These are phyloP conservation scores for Hyphantria cunea DNA, from an alignment of 1,140 invertebrate genomes.

Conservation along the genomic window DNA sequence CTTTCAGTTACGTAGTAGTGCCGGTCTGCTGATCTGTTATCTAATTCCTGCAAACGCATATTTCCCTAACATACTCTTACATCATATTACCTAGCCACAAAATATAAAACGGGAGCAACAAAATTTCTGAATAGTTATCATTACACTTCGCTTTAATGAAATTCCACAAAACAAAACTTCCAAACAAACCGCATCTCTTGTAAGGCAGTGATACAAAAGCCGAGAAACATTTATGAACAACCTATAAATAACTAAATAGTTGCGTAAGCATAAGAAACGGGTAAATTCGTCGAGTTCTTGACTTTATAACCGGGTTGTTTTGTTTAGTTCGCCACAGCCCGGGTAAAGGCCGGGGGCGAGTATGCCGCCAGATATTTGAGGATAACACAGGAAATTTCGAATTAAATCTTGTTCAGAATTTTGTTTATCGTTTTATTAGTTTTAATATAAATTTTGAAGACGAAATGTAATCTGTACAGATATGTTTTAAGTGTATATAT, in stretches of 20 bases:
- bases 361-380: constrained; percentile 8
- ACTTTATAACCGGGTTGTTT: constrained; percentile 38
- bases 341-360: constrained; percentile 2
- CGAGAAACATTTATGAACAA: constrained; percentile 6
- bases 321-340: constrained; percentile 26
- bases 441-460: too few species aligned
- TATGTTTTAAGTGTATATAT: too few species aligned
- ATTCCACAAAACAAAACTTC: neutral
- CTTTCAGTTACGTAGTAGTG: too few species aligned
- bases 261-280: constrained; percentile 30
- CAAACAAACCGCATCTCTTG: neutral
- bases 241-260: constrained; percentile 36
- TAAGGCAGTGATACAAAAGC: constrained; percentile 5
- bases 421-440: neutral
- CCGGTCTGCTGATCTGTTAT: too few species aligned
- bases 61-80: too few species aligned
- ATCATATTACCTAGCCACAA: too few species aligned
- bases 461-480: too few species aligned
- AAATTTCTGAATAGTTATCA: neutral
- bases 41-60: too few species aligned
- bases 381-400: constrained; percentile 13
- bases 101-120: neutral
- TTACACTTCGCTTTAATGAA: constrained; percentile 1
- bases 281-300: constrained; percentile 27
- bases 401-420: neutral